phyloP scores from a whole-genome alignment of 2,888 invertebrate species.

The Cataglyphis albicans region DNA sequence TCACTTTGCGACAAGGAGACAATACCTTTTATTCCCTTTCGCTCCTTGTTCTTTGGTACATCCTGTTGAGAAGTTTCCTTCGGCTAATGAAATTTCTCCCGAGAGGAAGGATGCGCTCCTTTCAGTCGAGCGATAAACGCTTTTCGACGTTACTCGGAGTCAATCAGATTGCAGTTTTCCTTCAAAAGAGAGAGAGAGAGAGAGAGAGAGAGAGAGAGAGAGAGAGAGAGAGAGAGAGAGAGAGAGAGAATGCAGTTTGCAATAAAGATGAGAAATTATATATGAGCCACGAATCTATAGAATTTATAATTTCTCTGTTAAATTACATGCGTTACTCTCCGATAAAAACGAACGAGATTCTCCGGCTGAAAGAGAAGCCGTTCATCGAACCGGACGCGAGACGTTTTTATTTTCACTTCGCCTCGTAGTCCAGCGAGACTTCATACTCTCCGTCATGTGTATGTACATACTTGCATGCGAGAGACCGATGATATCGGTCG shows the following conservation, averaged over 20 bases:
- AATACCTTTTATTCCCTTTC: slow-evolving; percentile 28
- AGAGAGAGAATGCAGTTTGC: neutral
- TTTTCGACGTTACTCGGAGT: slow-evolving; percentile 37
- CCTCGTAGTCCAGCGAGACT: slow-evolving; percentile 17
- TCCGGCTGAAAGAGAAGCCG: slow-evolving; percentile 5
- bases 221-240: slow-evolving; percentile 9
- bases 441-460: slow-evolving; percentile 13
- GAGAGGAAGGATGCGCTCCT: slow-evolving; percentile 28
- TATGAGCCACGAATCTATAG: neutral
- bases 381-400: slow-evolving; percentile 29
- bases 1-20: slow-evolving; percentile 32
- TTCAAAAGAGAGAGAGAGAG: neutral
- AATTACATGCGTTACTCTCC: neutral
- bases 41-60: neutral
- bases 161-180: slow-evolving; percentile 43
- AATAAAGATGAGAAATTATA: neutral
- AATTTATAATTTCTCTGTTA: neutral
- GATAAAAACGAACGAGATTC: neutral
- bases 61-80: slow-evolving; percentile 43
- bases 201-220: neutral
- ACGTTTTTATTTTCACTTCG: slow-evolving; percentile 40
- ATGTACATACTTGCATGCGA: neutral
- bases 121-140: slow-evolving; percentile 37
- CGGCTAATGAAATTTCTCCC: slow-evolving; percentile 47
- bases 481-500: slow-evolving; percentile 28